phyloP scores from a whole-genome alignment of 2,797 vertebrate genomes.

The Heteromormyrus szaboi region DNA sequence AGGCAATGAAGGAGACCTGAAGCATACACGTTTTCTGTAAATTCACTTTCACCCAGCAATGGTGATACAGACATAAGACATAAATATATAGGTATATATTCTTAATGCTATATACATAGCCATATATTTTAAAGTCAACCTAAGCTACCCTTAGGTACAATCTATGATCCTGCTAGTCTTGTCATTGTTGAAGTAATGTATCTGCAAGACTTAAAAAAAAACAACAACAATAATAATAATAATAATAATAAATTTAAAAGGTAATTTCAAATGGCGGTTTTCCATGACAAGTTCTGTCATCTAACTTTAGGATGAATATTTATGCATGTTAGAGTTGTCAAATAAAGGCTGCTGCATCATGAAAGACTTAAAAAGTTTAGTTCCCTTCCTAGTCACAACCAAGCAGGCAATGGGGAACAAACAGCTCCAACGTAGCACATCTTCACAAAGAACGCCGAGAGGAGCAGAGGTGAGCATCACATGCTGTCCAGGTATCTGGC shows the following conservation, averaged over 20 bases:
- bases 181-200: background rate
- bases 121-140: background rate
- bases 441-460: background rate
- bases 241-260: background rate
- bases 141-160: background rate
- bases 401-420: background rate
- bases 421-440: background rate
- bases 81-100: slow-evolving; percentile 3
- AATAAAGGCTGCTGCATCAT: background rate
- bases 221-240: background rate
- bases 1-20: background rate
- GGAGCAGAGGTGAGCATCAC: background rate
- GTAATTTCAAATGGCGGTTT: background rate
- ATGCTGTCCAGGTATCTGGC: background rate
- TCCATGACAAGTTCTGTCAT: background rate
- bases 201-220: background rate
- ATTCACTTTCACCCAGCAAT: background rate
- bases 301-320: background rate
- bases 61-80: background rate
- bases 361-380: background rate
- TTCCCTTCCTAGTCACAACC: background rate
- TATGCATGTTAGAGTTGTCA: slow-evolving; percentile 15
- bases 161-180: background rate
- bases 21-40: background rate
- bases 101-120: slow-evolving; percentile 11